Base-by-base conservation (phyloP, 2,888 invertebrate species). In the Coleophora deauratella region DNA sequence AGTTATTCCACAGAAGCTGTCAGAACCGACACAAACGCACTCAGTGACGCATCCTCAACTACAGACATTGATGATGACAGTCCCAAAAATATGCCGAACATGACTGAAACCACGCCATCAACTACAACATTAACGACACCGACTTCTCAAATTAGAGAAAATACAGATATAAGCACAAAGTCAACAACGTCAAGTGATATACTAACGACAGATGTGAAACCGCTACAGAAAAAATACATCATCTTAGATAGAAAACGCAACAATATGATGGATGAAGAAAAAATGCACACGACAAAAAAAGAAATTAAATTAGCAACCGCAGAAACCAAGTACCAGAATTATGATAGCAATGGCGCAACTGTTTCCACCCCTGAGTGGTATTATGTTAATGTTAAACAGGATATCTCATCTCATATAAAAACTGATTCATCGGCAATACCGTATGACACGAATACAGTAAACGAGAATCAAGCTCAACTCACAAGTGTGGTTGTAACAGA, bases 161-260 rank as follows among this genome's bases (percentile, higher is more conserved):
- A 2, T 14, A 30, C 31, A 10, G 9, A n/a, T 14, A 27, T 15
- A 41, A 9, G 14, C 9, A 13, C 11, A 27, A 37, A 38, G 21
- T 40, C 21, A 27, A 15, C n/a, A 31, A 21, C 46, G 37, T 42
- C 39, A 27, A 39, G 40, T 7, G 43, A 38, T 21, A 6, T 21
- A 21, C 21, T 21, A 21, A 21, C 34, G 42, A 44, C 7, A 50
- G 45, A 27, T 34, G 34, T 12, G 36, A 14, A 3, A 49, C 55
- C 12, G 47, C 59, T 65, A 9, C 42, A 49, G 66, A 68, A 66
- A 50, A 66, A 62, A 42, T 70, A 72, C 43, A 66, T 58, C 33
- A 57, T 47, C 0, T 68, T 72, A 44, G 62, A 66, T 30, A 62
- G 70, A 51, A 68, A 64, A 50, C 54, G 51, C 3, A 30, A 40